A percentile compares a stretch with the other conserved stretches of the same genome.
phyloP scores from a whole-genome alignment of 1,140 invertebrate genomes.

The Plectus sambesii region DNA sequence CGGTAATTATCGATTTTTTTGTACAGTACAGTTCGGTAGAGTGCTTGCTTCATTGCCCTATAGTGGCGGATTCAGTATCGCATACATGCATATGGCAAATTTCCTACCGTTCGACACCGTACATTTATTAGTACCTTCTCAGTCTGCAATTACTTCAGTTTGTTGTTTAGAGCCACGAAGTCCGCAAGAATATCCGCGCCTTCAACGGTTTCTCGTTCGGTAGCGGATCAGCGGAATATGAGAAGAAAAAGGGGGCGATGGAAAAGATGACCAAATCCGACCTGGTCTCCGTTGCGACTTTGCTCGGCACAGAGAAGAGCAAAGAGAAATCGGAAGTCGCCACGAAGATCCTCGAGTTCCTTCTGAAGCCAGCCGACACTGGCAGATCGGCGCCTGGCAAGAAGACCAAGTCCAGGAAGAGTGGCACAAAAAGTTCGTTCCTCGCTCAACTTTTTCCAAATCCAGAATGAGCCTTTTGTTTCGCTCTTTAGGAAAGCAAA shows the following conservation, averaged over 20 bases:
- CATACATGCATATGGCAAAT: too few relatives aligned
- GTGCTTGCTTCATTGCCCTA: too few relatives aligned
- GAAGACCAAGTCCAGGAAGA: not conserved
- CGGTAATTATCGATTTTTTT: not conserved
- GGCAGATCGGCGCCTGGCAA: not conserved
- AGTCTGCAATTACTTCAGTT: too few relatives aligned
- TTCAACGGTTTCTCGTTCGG: not conserved
- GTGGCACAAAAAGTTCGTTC: too few relatives aligned
- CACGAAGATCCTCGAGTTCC: not conserved
- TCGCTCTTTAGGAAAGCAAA: too few relatives aligned
- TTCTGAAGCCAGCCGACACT: not conserved
- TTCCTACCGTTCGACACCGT: too few relatives aligned
- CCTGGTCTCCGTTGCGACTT: not conserved
- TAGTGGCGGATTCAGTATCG: too few relatives aligned
- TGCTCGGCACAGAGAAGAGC: not conserved
- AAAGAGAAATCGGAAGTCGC: not conserved
- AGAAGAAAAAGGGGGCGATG: not conserved
- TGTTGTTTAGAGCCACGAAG: not conserved
- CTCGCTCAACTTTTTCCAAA: too few relatives aligned
- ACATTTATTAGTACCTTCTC: too few relatives aligned
- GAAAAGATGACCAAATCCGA: not conserved
- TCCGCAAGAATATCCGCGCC: not conserved
- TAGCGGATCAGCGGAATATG: not conserved
- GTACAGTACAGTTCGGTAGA: too few relatives aligned
- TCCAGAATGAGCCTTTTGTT: too few relatives aligned